Evolutionary conservation across 1,140 invertebrate species (phyloP).

Genomic region (Rhynchophorus ferrugineus): DNA sequence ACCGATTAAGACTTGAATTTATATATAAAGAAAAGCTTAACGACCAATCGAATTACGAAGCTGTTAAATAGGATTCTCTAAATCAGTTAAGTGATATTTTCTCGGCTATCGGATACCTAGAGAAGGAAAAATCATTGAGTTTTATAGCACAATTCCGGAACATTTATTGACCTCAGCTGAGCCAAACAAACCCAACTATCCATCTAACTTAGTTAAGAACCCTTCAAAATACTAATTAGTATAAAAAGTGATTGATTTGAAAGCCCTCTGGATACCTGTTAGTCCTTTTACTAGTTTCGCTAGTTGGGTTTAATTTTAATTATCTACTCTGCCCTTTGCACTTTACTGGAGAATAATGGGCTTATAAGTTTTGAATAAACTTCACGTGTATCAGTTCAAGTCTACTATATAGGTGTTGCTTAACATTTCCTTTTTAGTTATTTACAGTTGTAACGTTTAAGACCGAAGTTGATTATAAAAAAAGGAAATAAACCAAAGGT

Average conservation of each 20-base stretch:
- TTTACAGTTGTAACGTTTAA: too few relatives aligned
- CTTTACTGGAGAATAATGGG: background rate
- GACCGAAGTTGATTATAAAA: too few relatives aligned
- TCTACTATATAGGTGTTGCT: too few relatives aligned
- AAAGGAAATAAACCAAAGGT: too few relatives aligned
- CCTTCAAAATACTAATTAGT: constrained; percentile 1
- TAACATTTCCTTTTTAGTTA: too few relatives aligned
- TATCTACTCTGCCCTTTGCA: background rate
- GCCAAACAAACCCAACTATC: background rate
- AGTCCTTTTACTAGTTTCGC: background rate
- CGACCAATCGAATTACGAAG: too few relatives aligned
- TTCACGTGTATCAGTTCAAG: background rate
- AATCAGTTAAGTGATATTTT: constrained; percentile 7
- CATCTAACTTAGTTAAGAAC: background rate
- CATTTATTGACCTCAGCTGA: constrained; percentile 1
- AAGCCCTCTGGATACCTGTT: background rate
- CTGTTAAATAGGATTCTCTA: too few relatives aligned
- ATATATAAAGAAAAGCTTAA: too few relatives aligned
- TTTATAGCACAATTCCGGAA: constrained; percentile 6
- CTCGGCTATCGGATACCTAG: constrained; percentile 3
- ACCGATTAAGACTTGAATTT: too few relatives aligned
- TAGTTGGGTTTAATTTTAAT: background rate
- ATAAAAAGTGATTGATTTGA: background rate
- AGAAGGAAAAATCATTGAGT: constrained; percentile 6
- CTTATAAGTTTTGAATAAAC: background rate